Percentiles rank a stretch among this genome's conserved stretches.
Evolutionary conservation across 2,797 vertebrate genomes (phyloP).

Genomic region (Lophotriccus pileatus): DNA sequence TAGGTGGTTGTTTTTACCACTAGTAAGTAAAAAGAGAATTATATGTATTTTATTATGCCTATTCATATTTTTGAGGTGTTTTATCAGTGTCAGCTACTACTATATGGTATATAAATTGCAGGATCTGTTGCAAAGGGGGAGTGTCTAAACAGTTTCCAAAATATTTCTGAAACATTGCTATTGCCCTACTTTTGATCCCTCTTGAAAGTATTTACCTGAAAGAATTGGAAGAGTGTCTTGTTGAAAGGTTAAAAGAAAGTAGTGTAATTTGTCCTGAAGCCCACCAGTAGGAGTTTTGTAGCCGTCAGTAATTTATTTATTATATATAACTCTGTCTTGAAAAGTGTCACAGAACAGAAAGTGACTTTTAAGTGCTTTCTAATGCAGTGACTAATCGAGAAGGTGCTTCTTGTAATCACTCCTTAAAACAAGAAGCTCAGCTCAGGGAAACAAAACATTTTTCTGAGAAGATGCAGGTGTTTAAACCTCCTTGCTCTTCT

Average conservation of each 20-base stretch:
- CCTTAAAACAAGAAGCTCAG: not conserved
- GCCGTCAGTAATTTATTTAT: not conserved
- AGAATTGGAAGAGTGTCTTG: not conserved
- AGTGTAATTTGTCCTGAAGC: not conserved
- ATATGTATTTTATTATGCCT: not conserved
- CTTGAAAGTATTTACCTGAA: not conserved
- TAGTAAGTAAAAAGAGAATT: not conserved
- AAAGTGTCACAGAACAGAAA: not conserved
- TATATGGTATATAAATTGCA: rapidly evolving
- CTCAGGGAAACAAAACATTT: not conserved
- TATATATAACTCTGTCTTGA: not conserved
- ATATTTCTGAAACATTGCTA: not conserved
- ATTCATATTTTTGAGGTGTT: not conserved
- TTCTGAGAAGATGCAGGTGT: not conserved
- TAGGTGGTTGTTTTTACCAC: not conserved
- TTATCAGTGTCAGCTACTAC: not conserved
- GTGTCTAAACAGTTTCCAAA: not conserved
- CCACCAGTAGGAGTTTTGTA: not conserved
- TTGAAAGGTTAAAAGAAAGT: not conserved
- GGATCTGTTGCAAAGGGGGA: not conserved
- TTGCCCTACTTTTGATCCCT: not conserved
- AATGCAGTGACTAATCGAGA: not conserved
- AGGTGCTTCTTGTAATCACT: not conserved
- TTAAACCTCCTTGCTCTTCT: not conserved
- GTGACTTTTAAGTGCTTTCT: not conserved